Evolutionary conservation across 1,140 invertebrate species (phyloP).

Genomic region (Tetragonula clypearis): DNA sequence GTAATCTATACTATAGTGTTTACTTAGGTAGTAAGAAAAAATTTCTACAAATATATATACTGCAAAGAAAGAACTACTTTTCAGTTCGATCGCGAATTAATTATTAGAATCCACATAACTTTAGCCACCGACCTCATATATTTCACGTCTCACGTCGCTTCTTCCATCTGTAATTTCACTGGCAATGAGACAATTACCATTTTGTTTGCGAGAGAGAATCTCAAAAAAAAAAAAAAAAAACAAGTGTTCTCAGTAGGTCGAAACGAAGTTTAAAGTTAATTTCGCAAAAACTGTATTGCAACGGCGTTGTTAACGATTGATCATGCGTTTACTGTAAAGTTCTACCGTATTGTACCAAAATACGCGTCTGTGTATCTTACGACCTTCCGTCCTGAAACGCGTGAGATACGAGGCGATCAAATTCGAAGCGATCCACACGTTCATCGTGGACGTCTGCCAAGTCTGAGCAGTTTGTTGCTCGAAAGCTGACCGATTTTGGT

Average conservation of each 20-base stretch:
- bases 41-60: not conserved
- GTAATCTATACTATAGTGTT: not conserved
- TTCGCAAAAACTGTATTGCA: too few species aligned
- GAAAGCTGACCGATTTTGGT: slow-evolving; percentile 47
- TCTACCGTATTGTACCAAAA: slow-evolving; percentile 2
- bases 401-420: not conserved
- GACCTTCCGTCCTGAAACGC: slow-evolving; percentile 20
- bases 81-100: not conserved
- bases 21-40: not conserved
- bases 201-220: not conserved
- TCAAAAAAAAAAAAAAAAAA: too few species aligned
- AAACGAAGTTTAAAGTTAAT: too few species aligned
- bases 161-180: not conserved
- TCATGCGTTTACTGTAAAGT: too few species aligned
- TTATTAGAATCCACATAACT: not conserved
- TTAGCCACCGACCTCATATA: not conserved
- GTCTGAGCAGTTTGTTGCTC: slow-evolving; percentile 19
- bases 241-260: too few species aligned
- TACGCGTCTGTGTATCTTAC: not conserved
- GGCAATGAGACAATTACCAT: not conserved
- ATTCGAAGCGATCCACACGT: slow-evolving; percentile 14
- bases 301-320: too few species aligned
- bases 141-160: not conserved
- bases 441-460: slow-evolving; percentile 35
- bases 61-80: not conserved